Base-by-base conservation (phyloP, 2,888 invertebrate species). In the Xestia ashworthii region DNA sequence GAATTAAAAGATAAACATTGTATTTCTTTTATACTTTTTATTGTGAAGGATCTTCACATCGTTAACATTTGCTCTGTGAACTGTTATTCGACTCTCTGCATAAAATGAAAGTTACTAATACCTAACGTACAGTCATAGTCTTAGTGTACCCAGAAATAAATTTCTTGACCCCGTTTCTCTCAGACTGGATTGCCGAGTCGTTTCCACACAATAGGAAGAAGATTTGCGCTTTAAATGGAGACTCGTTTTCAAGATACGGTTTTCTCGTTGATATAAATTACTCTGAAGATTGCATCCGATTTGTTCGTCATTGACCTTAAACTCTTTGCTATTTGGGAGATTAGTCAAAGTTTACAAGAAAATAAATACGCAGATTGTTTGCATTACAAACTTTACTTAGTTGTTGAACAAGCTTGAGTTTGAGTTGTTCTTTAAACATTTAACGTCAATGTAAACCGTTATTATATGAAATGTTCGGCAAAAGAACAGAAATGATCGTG, bases 181-280 rank as follows among this genome's bases (percentile, higher is more conserved):
- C 66, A 82, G 82, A 88, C 87, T 88, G 87, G 81, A 86, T 87
- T 79, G 80, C 78, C 46, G 75, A 83, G 80, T 87, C 58, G 82
- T 88, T 88, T 83, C 86, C 71, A 85, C 81, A 88, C 84, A 88
- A 88, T 88, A 82, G 87, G 82, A 87, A 85, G 83, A 87, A 71
- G 83, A 87, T 81, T 85, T 79, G 76, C 75, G 75, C 66, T 86
- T 86, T 64, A 76, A 68, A 86, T 50, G 80, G 75, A 8, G 64
- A 82, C 83, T 78, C 44, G 73, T 78, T 72, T 85, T 73, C 60
- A 9, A 69, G 77, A 60, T 58, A 75, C 71, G 68, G 65, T 74
- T 69, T 69, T 74, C 44, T 75, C 22, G 38, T 62, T 53, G 5
- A 58, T 41, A 60, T 66, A 75, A 66, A 75, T 72, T 55, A 62